Evolutionary conservation across 2,113 vertebrate genomes (phyloP), one percentile per base, ranked within the genome.

Genomic region (Catagonus wagneri): DNA sequence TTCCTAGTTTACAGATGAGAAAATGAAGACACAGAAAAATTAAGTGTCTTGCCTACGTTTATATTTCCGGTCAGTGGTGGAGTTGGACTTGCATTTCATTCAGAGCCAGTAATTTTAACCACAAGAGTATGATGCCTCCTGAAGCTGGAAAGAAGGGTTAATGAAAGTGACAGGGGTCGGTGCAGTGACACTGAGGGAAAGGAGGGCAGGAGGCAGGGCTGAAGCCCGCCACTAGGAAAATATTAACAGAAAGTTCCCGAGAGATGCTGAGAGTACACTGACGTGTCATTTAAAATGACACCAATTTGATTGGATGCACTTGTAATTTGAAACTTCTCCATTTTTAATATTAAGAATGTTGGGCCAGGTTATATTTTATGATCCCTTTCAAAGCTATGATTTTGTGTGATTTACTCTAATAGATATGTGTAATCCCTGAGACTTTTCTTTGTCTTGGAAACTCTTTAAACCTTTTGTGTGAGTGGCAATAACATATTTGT

Each of bases 261-360:
- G 56, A 56, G 50, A 72, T 63, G 6, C 9, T 11, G 16, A 81
- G 54, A 22, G 7, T 16, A 58, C 32, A 10, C 11, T 23, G 22
- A 60, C 13, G 56, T 39, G 83, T 25, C 71, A 63, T 85, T 90
- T 61, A 32, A 88, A 90, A 54, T 13, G 63, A 25, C 52, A 79
- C 17, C 52, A 25, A 2, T 63, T 6, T 65, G n/a, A 23, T 54
- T 69, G 32, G 27, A 39, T 63, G 81, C n/a, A 2, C 83, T 89
- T 60, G 60, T 61, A 75, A 87, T 81, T 87, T 87, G n/a, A 60
- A 36, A 25, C 89, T 76, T 89, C 56, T 23, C 93, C 32, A 44
- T 61, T 76, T 89, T 14, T 54, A 56, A 54, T 32, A 32, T 61
- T 83, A 52, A 87, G 27, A 63, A 71, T 27, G 22, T 66, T 74